phyloP scores from a whole-genome alignment of 2,113 vertebrate genomes.

The Calidris pygmaea region DNA sequence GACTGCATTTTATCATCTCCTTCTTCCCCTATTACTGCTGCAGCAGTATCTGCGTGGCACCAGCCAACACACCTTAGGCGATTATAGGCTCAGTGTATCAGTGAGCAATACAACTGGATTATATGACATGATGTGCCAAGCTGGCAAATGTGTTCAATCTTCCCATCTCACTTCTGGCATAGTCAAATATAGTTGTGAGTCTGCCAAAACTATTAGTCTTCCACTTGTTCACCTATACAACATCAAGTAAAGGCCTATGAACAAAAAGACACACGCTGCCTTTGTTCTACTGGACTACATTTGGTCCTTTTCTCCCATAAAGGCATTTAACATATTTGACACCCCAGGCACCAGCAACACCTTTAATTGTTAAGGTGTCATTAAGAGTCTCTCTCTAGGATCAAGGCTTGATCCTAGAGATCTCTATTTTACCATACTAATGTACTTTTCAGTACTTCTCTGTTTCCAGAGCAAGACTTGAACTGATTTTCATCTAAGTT shows the following conservation, averaged over 20 bases:
- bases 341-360: background rate
- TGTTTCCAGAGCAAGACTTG: background rate
- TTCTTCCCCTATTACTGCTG: background rate
- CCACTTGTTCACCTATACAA: background rate
- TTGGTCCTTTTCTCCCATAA: background rate
- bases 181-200: background rate
- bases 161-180: background rate
- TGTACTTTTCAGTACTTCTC: background rate
- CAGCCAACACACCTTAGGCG: background rate
- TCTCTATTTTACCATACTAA: background rate
- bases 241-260: background rate
- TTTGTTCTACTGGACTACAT: background rate
- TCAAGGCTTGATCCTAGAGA: too few species aligned
- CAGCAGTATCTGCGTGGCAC: background rate
- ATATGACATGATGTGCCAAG: background rate
- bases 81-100: background rate
- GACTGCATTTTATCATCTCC: background rate
- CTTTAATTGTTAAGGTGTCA: background rate
- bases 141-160: background rate
- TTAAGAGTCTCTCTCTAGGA: background rate
- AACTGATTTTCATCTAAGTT: background rate
- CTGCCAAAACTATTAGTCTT: background rate
- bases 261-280: background rate
- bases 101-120: background rate
- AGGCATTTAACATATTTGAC: background rate